phyloP scores from a whole-genome alignment of 2,888 invertebrate species.

The Rapana venosa region DNA sequence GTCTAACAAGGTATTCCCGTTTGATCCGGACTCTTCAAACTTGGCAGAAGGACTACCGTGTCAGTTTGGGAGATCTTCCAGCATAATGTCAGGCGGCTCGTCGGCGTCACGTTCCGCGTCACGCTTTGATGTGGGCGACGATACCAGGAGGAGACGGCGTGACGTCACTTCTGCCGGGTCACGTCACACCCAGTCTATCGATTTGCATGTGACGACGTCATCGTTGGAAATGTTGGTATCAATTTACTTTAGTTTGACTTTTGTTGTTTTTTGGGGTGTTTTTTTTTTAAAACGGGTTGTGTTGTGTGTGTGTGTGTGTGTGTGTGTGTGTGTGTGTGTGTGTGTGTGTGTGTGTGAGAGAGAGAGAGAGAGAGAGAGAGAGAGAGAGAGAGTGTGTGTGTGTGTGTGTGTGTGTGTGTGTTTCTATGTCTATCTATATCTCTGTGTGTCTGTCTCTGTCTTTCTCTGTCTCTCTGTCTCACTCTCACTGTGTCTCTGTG shows the following conservation, averaged over 20 bases:
- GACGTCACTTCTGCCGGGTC: neutral
- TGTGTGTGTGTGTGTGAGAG: neutral
- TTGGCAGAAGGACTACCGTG: no score
- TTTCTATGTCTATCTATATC: neutral
- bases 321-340: conserved; percentile 11
- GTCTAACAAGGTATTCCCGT: neutral
- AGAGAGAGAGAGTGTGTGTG: neutral
- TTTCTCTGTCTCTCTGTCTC: neutral
- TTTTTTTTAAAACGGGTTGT: neutral
- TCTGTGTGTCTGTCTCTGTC: neutral
- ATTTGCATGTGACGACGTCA: neutral
- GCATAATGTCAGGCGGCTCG: neutral
- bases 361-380: neutral
- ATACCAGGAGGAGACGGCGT: neutral
- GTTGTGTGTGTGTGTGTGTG: conserved; percentile 10
- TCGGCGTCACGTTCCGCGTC: neutral
- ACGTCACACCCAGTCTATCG: neutral
- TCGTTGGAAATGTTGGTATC: neutral
- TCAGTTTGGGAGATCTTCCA: neutral
- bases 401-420: no score
- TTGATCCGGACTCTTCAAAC: neutral
- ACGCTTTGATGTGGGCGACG: neutral
- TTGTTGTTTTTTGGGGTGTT: neutral
- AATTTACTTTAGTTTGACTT: neutral
- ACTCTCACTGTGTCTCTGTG: neutral